Evolutionary conservation across 2,888 invertebrate species (phyloP).

Genomic region (Mechanitis mazaeus): DNA sequence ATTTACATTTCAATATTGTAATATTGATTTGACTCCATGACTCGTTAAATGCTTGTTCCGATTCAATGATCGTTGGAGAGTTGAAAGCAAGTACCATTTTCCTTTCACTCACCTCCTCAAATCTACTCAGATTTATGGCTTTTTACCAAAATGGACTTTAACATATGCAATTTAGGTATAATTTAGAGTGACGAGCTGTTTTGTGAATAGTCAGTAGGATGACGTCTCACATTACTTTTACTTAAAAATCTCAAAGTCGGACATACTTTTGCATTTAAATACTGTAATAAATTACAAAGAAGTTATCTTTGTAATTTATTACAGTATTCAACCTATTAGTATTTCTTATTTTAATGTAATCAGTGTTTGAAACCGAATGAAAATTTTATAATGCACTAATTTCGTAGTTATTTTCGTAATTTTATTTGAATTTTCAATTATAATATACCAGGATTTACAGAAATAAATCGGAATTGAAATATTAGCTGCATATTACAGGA

Average conservation of each 20-base stretch:
- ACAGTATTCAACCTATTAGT: too few species aligned
- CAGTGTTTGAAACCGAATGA: too few species aligned
- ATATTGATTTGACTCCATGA: constrained; percentile 10
- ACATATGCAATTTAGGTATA: not conserved
- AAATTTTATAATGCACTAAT: too few species aligned
- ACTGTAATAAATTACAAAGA: not conserved
- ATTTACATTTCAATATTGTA: not conserved
- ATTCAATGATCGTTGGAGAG: constrained; percentile 28
- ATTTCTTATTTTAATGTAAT: too few species aligned
- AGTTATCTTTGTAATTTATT: not conserved
- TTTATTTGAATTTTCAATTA: too few species aligned
- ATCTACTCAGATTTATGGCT: constrained; percentile 8
- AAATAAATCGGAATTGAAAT: too few species aligned
- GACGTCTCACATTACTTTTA: not conserved
- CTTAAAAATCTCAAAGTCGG: not conserved
- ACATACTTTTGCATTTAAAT: not conserved
- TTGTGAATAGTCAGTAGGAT: not conserved
- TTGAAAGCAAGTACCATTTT: constrained; percentile 30
- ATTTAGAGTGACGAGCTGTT: not conserved
- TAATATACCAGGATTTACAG: too few species aligned
- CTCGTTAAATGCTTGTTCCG: constrained; percentile 20
- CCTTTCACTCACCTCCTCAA: constrained; percentile 27
- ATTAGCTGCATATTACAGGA: too few species aligned
- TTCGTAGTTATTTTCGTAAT: too few species aligned
- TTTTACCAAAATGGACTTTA: not conserved